phyloP scores from a whole-genome alignment of 1,140 invertebrate species.

The Chironomus tepperi region DNA sequence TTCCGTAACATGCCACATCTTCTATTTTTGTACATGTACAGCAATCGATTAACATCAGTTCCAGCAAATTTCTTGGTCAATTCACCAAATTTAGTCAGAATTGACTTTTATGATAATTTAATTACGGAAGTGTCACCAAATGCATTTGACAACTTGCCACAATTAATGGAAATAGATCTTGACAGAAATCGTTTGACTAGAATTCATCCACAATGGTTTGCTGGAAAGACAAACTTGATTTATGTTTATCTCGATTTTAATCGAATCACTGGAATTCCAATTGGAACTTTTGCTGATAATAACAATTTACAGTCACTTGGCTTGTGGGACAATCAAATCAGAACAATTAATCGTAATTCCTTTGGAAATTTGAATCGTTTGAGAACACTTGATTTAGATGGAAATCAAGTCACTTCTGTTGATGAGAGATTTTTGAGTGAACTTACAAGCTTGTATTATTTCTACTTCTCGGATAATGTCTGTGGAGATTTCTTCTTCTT shows the following conservation, averaged over 20 bases:
- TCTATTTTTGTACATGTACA: not conserved
- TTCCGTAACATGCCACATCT: not conserved
- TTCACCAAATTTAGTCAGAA: not conserved
- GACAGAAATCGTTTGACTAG: not conserved
- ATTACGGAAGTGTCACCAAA: not conserved
- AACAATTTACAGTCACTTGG: not conserved
- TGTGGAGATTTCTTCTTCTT: not conserved
- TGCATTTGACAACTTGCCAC: not conserved
- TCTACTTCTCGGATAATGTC: not conserved
- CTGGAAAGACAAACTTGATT: not conserved
- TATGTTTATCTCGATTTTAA: not conserved
- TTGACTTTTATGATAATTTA: not conserved
- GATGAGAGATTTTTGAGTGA: not conserved
- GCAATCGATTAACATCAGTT: not conserved
- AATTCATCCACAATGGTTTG: not conserved
- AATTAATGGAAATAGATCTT: not conserved
- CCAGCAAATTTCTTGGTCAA: not conserved
- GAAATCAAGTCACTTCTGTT: not conserved
- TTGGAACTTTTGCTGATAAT: not conserved
- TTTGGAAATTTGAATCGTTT: not conserved
- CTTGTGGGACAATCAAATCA: not conserved
- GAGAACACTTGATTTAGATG: not conserved
- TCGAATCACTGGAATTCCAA: not conserved
- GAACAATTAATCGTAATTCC: not conserved
- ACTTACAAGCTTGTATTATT: not conserved